Percentiles rank a stretch among this genome's conserved stretches.
Evolutionary conservation across 2,888 invertebrate genomes (phyloP).

Genomic region (Machimus rusticus): DNA sequence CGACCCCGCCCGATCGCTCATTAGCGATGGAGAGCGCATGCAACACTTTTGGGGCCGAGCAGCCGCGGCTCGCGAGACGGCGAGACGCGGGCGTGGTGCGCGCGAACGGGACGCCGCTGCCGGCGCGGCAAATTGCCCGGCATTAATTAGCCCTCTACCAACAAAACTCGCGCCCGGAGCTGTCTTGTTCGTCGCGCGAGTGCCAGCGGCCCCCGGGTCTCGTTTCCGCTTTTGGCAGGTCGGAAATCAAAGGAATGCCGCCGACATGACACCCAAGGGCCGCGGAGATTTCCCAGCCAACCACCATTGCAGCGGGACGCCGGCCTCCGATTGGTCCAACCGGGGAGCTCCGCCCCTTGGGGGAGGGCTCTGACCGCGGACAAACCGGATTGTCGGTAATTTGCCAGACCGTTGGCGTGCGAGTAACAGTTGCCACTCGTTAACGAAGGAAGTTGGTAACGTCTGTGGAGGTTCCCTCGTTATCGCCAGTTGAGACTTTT

Average conservation of each 20-base stretch:
- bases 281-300: not conserved
- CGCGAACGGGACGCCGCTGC: not conserved
- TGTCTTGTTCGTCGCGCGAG: not conserved
- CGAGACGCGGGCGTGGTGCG: not conserved
- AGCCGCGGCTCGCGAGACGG: not conserved
- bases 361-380: not conserved
- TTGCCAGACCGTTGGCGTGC: conserved; percentile 33
- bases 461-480: conserved; percentile 29
- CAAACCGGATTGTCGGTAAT: conserved; percentile 45
- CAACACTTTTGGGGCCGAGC: conserved; percentile 5
- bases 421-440: conserved; percentile 49
- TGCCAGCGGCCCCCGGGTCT: not conserved
- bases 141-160: conserved; percentile 29
- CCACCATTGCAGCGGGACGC: not conserved
- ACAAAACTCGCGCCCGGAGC: not conserved
- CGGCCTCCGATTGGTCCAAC: conserved; percentile 16
- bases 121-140: not conserved
- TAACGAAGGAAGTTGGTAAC: conserved; percentile 48
- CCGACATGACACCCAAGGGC: conserved; percentile 40
- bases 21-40: conserved; percentile 34
- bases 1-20: conserved; percentile 40
- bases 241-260: conserved; percentile 29
- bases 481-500: conserved; percentile 1
- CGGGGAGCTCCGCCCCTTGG: not conserved
- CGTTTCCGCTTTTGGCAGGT: conserved; percentile 35